phyloP scores from a whole-genome alignment of 1,140 invertebrate species.

The Aphelenchoides besseyi region DNA sequence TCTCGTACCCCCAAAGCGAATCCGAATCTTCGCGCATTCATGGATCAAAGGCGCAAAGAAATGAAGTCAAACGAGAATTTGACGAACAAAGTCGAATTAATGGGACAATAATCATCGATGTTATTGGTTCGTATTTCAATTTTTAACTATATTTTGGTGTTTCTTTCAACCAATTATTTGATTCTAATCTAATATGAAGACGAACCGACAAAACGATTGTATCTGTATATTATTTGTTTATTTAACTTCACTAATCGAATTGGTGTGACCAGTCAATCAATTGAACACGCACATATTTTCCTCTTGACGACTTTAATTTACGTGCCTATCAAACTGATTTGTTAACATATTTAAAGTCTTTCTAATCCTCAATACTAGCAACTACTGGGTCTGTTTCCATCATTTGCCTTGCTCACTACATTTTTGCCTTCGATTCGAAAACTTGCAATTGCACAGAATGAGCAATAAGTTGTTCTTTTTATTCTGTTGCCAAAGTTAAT shows the following conservation, averaged over 20 bases:
- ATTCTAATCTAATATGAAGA: no score
- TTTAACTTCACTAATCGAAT: no score
- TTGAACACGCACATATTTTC: background rate
- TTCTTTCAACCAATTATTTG: no score
- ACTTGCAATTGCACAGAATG: no score
- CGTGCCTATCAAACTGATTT: background rate
- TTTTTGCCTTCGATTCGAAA: background rate
- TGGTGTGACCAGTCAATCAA: no score
- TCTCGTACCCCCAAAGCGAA: constrained; percentile 12
- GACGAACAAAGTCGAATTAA: background rate
- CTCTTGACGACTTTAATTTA: background rate
- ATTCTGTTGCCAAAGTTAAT: constrained; percentile 1
- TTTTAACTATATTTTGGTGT: no score
- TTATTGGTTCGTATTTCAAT: no score
- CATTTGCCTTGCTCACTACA: background rate
- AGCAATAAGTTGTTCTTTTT: background rate
- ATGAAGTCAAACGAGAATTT: constrained; percentile 13
- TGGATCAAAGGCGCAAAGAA: constrained; percentile 20
- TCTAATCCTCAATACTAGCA: background rate
- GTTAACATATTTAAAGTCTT: background rate
- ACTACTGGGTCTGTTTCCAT: background rate
- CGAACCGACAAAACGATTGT: no score
- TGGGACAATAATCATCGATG: background rate
- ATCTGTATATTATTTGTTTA: no score
- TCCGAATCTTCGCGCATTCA: constrained; percentile 16